Percentiles rank a stretch among this genome's conserved stretches.
Evolutionary conservation across 2,113 vertebrate species (phyloP).

Genomic region (Dipodomys merriami): DNA sequence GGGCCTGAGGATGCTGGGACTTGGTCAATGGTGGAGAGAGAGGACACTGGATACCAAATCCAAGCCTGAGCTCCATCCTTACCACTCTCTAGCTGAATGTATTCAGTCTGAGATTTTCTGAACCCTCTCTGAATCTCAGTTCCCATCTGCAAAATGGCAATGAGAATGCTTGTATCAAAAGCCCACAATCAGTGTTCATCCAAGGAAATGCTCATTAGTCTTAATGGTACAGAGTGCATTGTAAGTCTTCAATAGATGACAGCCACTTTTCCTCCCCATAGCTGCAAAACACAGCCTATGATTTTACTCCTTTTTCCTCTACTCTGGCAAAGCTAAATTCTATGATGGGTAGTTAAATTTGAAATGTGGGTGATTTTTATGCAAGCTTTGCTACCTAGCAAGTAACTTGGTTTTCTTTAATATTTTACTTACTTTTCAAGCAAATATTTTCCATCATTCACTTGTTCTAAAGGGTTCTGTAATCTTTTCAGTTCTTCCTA

Average conservation of each 20-base stretch:
- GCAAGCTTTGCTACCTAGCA: not conserved
- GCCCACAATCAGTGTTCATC: not conserved
- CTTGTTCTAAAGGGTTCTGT: slow-evolving; percentile 89
- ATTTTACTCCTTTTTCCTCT: not conserved
- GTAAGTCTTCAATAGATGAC: not conserved
- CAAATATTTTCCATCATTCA: slow-evolving; percentile 88
- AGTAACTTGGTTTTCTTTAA: not conserved
- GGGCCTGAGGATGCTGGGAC: not conserved
- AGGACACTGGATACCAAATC: not conserved
- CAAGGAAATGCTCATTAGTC: not conserved
- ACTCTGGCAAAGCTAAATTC: too few species aligned
- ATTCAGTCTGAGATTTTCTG: not conserved
- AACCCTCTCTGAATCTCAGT: not conserved
- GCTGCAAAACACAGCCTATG: not conserved
- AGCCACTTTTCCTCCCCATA: not conserved
- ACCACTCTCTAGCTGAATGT: not conserved
- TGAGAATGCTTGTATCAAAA: not conserved
- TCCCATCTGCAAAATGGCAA: not conserved
- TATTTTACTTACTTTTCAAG: slow-evolving; percentile 90
- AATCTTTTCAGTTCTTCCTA: slow-evolving; percentile 93
- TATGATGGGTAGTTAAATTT: too few species aligned
- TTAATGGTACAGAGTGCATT: not conserved
- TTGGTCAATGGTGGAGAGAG: not conserved
- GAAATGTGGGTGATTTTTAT: not conserved
- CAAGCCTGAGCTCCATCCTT: not conserved